Percentiles rank a stretch among this genome's conserved stretches.
Conservation (phyloP, 2,888 invertebrate genomes). For the Frankliniella intonsa region DNA sequence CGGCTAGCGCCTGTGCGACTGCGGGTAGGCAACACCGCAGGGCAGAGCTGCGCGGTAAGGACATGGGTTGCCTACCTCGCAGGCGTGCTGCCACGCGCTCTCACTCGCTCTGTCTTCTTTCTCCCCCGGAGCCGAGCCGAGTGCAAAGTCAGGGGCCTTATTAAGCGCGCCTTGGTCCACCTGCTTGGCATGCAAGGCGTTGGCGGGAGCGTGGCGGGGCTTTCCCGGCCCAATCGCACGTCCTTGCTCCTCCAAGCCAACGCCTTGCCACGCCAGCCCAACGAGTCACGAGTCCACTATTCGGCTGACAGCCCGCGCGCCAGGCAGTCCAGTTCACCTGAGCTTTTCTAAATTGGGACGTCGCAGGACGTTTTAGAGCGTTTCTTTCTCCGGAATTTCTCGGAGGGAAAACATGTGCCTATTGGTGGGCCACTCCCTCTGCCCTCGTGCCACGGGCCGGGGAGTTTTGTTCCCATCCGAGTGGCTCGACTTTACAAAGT, state of each 20-base stretch:
- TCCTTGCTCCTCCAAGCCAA: not conserved
- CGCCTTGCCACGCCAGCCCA: not conserved
- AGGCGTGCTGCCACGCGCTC: not conserved
- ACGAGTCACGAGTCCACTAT: too few relatives aligned
- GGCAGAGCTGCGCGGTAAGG: not conserved
- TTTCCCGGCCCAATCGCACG: too few relatives aligned
- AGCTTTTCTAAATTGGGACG: too few relatives aligned
- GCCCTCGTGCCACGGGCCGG: not conserved
- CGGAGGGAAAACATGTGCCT: too few relatives aligned
- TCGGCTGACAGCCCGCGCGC: too few relatives aligned
- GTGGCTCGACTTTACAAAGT: too few relatives aligned
- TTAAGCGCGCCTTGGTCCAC: not conserved
- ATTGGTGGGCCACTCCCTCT: not conserved
- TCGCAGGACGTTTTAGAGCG: too few relatives aligned
- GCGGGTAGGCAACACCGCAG: not conserved
- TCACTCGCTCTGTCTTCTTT: not conserved
- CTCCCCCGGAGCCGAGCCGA: not conserved
- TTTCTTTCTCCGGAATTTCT: too few relatives aligned
- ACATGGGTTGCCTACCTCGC: not conserved
- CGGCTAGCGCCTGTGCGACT: not conserved
- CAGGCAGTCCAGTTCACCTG: too few relatives aligned
- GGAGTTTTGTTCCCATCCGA: too few relatives aligned
- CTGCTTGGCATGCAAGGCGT: conserved; percentile 9
- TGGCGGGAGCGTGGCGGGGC: not conserved
- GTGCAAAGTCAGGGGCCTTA: not conserved